phyloP scores from a whole-genome alignment of 2,797 vertebrate species.

The Percopsis omiscomaycus region DNA sequence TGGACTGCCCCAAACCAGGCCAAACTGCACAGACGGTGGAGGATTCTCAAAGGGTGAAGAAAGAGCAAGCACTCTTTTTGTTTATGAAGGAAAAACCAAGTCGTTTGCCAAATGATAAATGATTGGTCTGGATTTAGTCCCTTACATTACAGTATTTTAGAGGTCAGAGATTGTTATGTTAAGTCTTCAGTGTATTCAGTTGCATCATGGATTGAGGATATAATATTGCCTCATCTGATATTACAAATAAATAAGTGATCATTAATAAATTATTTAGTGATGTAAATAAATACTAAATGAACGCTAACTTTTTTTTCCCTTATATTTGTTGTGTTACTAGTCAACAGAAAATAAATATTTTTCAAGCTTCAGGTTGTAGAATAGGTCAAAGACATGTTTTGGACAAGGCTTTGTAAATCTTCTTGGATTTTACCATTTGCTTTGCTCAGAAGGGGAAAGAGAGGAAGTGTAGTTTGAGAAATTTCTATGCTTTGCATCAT shows the following conservation, averaged over 20 bases:
- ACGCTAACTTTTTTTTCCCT: too few species aligned
- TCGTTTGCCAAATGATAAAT: constrained; percentile 42
- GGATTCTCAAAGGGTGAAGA: constrained; percentile 76
- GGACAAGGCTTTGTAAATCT: constrained; percentile 14
- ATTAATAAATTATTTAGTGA: too few species aligned
- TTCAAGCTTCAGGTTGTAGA: neutral
- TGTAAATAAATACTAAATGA: too few species aligned
- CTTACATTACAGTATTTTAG: constrained; percentile 6
- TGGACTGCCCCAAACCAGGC: constrained; percentile 67
- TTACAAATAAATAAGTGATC: too few species aligned
- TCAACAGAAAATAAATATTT: too few species aligned
- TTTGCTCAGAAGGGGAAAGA: constrained; percentile 20
- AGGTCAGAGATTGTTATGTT: constrained; percentile 1
- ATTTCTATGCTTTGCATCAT: constrained; percentile 1
- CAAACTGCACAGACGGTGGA: constrained; percentile 59
- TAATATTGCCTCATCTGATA: constrained; percentile 2
- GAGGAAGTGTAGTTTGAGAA: neutral
- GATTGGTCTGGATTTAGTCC: constrained; percentile 2
- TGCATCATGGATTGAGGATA: neutral
- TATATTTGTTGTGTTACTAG: too few species aligned
- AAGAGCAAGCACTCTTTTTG: constrained; percentile 33
- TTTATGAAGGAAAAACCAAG: constrained; percentile 29
- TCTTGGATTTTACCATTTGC: neutral
- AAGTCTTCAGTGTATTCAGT: neutral
- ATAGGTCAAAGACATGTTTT: constrained; percentile 34